These are phyloP conservation scores for Pterostichus madidus DNA, from an alignment of 2,888 invertebrate genomes.

Conservation along the genomic window DNA sequence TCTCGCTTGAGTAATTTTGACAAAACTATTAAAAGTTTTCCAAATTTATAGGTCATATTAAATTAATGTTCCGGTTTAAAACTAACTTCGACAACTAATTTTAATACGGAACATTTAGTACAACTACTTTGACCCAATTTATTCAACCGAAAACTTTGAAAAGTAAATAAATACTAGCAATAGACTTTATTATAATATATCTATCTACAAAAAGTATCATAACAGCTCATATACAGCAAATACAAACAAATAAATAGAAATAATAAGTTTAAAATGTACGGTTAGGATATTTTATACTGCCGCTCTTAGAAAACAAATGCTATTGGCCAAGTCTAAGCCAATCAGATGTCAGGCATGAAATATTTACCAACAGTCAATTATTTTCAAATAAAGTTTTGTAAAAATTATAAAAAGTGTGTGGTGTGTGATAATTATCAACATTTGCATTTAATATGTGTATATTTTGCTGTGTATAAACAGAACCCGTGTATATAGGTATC, in stretches of 20 bases:
- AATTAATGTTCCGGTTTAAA: conserved; percentile 52
- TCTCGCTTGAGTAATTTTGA: conserved; percentile 12
- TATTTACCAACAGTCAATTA: not conserved
- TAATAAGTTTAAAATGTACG: not conserved
- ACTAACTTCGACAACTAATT: conserved; percentile 30
- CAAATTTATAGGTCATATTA: conserved; percentile 22
- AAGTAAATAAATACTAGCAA: not conserved
- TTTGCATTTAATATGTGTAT: not conserved
- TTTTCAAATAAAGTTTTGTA: not conserved
- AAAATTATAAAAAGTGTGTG: not conserved
- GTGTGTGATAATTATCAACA: not conserved
- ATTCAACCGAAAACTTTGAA: not conserved
- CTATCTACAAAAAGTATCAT: too few relatives aligned
- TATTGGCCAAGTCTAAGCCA: not conserved
- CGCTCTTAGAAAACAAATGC: not conserved
- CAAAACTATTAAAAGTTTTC: conserved; percentile 49
- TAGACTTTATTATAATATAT: too few relatives aligned
- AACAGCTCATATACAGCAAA: too few relatives aligned
- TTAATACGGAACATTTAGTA: conserved; percentile 31
- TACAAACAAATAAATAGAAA: too few relatives aligned
- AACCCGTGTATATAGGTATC: not conserved
- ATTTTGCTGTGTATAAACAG: not conserved
- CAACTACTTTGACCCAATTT: conserved; percentile 10
- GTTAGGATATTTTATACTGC: not conserved
- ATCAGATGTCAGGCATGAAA: not conserved